Evolutionary conservation across 2,113 vertebrate species (phyloP).

Genomic region (Leptobrachium ailaonicum): DNA sequence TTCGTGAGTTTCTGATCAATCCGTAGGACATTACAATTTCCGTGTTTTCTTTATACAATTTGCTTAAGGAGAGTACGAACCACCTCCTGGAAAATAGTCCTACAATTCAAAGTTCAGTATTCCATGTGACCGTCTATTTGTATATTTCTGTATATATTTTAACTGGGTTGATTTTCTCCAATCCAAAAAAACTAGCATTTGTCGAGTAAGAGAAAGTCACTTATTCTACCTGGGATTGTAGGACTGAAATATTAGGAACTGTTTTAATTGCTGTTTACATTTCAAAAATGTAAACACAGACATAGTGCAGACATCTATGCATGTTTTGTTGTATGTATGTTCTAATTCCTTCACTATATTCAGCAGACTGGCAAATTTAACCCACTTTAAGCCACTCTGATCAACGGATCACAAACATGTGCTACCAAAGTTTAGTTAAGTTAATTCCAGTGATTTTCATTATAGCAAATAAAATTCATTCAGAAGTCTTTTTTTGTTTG

Average conservation of each 20-base stretch:
- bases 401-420: slow-evolving; percentile 16
- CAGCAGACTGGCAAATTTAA: slow-evolving; percentile 10
- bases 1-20: no score
- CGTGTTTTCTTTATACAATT: no score
- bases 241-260: neutral
- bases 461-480: slow-evolving; percentile 33
- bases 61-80: no score
- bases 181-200: no score
- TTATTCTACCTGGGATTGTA: neutral
- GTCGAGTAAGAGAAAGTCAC: no score
- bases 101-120: no score
- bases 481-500: slow-evolving; percentile 7
- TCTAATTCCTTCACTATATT: neutral
- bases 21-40: no score
- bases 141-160: no score
- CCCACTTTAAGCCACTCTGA: neutral
- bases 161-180: no score
- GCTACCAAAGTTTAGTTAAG: slow-evolving; percentile 6
- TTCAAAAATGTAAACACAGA: slow-evolving; percentile 13
- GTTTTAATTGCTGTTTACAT: neutral
- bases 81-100: no score
- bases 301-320: neutral
- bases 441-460: slow-evolving; percentile 29
- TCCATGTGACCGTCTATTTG: no score
- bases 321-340: neutral